Conservation (phyloP, 1,140 invertebrate genomes). For the Trigoniulus corallinus region DNA sequence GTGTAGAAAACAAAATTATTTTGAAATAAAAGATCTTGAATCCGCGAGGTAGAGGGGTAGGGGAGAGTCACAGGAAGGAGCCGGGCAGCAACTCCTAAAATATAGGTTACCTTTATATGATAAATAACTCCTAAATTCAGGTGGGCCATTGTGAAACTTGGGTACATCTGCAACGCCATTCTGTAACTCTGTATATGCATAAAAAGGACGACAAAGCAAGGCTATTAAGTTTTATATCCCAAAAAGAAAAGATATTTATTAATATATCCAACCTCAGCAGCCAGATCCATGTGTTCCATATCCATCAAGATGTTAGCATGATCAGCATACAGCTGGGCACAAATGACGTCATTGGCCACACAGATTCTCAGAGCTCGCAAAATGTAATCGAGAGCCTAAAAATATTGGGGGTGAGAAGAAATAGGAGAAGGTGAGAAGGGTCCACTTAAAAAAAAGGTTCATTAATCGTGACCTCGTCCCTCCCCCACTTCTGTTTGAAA, state of each 20-base stretch:
- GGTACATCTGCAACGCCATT: constrained; percentile 15
- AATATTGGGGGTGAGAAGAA: constrained; percentile 2
- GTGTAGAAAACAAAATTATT: no score
- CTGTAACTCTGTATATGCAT: constrained; percentile 14
- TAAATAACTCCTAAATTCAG: constrained; percentile 21
- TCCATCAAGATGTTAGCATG: constrained; percentile 16
- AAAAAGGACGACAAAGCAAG: not conserved
- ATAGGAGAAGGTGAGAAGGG: not conserved
- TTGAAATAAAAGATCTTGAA: no score
- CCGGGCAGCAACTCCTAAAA: no score
- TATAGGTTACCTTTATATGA: constrained; percentile 13
- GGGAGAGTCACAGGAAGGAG: no score
- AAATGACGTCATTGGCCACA: constrained; percentile 3
- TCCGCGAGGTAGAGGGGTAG: no score
- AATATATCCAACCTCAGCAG: constrained; percentile 10
- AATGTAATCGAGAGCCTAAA: constrained; percentile 14
- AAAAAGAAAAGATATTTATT: constrained; percentile 4
- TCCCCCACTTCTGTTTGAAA: no score
- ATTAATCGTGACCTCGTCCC: no score
- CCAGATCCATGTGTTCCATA: constrained; percentile 12
- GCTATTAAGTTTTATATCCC: not conserved
- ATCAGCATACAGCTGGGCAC: constrained; percentile 14
- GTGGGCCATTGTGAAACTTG: constrained; percentile 15
- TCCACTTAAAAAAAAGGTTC: not conserved
- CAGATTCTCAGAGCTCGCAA: constrained; percentile 11